Conservation (phyloP, 2,888 invertebrate species). For the Leptopilina myrica region DNA sequence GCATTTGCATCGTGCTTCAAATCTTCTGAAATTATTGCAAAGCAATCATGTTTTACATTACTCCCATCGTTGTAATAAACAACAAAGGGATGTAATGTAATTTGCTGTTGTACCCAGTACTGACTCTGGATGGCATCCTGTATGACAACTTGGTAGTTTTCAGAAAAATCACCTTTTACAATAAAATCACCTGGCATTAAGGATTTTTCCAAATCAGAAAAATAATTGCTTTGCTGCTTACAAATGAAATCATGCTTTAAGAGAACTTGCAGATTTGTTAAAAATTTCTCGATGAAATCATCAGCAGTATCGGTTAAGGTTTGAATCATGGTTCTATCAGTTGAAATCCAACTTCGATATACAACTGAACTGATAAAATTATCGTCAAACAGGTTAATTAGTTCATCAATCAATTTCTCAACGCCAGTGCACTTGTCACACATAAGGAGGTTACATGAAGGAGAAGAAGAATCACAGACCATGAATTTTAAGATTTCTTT, state of each 20-base stretch:
- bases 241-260: neutral
- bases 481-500: neutral
- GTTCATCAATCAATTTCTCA: neutral
- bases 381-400: neutral
- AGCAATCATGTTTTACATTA: neutral
- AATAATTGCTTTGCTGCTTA: neutral
- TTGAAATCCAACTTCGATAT: neutral
- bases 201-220: neutral
- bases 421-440: neutral
- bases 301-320: neutral
- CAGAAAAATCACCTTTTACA: too few relatives aligned
- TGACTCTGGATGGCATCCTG: neutral
- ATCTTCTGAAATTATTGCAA: neutral
- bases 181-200: neutral
- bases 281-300: neutral
- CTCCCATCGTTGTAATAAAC: neutral
- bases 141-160: too few relatives aligned
- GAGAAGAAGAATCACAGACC: neutral
- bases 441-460: neutral
- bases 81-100: neutral
- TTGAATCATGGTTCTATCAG: neutral
- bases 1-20: neutral
- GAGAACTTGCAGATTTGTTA: neutral
- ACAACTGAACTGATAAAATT: neutral
- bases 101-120: neutral